Evolutionary conservation across 2,797 vertebrate species (phyloP), one percentile per base, ranked within the genome.

Genomic region (Hippoglossus hippoglossus): DNA sequence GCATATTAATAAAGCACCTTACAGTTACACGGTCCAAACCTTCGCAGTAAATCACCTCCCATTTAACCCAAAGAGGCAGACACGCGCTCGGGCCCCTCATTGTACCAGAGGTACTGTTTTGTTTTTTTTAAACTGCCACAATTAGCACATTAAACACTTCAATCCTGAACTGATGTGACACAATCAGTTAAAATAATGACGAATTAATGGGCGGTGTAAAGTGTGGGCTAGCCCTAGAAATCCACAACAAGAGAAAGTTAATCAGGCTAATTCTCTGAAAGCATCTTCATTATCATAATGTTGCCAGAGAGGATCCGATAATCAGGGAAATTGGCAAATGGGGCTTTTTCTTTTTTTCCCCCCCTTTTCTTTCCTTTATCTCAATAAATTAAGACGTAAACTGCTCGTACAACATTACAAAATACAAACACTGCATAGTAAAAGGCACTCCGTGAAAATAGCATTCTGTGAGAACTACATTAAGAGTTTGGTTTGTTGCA

Each of bases 81-180:
- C 59, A 68, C 69, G 68, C n/a, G 71, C 75, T 68, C 25, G 41
- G 81, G 75, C 72, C 75, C 77, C 76, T 84, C 66, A 9, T 72
- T 1, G 12, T n/a, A 50, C 75, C 59, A 72, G 70, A 64, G 82
- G 86, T 86, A 68, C 63, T 1, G 25, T 75, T 85, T 95, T 53
- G 93, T 28, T 18, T 31, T 39, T 58, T 92, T 41, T 24, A 92
- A 94, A 94, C 94, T 87, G 67, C 91, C 85, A 90, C 93, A 94
- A 96, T 96, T 96, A 96, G 91, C 91, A 86, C 19, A 82, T 92
- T 86, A 93, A 91, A 93, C 92, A 94, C 95, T 95, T 91, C 89
- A 94, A 85, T 90, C 77, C 89, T 91, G 91, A 86, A 93, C 90
- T 67, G 88, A 86, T 79, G 81, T 80, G 90, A 92, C 91, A 83